A percentile compares a stretch with the other conserved stretches of the same genome.
These are phyloP conservation scores for Setipinna tenuifilis DNA, from an alignment of 2,797 vertebrate species.

Conservation along the genomic window DNA sequence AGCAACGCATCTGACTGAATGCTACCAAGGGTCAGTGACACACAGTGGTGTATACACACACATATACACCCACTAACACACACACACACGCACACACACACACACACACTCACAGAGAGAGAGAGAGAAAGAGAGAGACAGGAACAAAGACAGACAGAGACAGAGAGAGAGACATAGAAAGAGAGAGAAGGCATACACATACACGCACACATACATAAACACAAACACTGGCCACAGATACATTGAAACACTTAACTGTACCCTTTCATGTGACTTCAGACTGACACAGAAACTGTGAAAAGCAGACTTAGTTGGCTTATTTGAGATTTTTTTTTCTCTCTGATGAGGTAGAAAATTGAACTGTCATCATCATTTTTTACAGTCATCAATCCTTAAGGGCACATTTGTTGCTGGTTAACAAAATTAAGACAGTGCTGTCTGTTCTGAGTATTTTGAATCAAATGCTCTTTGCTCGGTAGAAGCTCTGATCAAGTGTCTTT, in stretches of 20 bases:
- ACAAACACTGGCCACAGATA: neutral
- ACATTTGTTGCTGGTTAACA: neutral
- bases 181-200: too few relatives aligned
- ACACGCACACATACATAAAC: neutral
- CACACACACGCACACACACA: conserved; percentile 1
- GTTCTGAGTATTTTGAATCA: neutral
- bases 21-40: conserved; percentile 9
- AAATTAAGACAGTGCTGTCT: neutral
- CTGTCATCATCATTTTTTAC: neutral
- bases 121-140: too few relatives aligned
- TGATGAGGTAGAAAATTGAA: neutral
- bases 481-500: neutral
- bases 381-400: neutral
- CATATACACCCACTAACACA: neutral
- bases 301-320: neutral
- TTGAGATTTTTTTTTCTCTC: neutral
- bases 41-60: neutral
- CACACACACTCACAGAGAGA: neutral
- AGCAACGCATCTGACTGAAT: neutral
- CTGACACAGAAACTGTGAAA: neutral
- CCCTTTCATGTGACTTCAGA: neutral
- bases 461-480: neutral
- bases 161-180: too few relatives aligned
- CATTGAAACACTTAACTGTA: neutral
- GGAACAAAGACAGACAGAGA: too few relatives aligned